Conservation (phyloP, 2,113 vertebrate genomes). For the Dasypus novemcinctus region DNA sequence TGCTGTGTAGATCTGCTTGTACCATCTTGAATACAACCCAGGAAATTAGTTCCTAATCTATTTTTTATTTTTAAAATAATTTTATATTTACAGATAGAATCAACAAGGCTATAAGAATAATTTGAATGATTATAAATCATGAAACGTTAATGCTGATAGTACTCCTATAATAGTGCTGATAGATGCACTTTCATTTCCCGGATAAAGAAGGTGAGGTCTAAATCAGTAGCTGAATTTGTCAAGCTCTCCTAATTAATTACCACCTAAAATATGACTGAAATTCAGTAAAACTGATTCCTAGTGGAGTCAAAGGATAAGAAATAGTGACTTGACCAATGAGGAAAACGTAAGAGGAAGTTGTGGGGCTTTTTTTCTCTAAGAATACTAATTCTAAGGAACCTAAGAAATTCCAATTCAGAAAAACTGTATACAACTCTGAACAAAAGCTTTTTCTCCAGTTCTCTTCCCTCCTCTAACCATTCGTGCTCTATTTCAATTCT, state of each 20-base stretch:
- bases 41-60: not conserved
- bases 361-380: not conserved
- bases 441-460: not conserved
- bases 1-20: not conserved
- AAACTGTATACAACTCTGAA: not conserved
- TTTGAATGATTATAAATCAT: constrained; percentile 5
- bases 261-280: not conserved
- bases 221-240: not conserved
- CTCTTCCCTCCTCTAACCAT: not conserved
- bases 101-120: not conserved
- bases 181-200: not conserved
- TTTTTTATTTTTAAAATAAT: constrained; percentile 6
- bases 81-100: not conserved
- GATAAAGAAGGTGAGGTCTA: not conserved
- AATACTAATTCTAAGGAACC: not conserved
- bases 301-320: not conserved
- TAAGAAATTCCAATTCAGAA: not conserved
- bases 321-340: not conserved
- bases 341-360: not conserved
- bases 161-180: not conserved
- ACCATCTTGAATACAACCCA: not conserved
- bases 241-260: not conserved
- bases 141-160: not conserved
- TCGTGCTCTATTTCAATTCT: constrained; percentile 10
- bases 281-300: not conserved